phyloP scores from a whole-genome alignment of 1,140 invertebrate genomes.

The Drosophila gunungcola region DNA sequence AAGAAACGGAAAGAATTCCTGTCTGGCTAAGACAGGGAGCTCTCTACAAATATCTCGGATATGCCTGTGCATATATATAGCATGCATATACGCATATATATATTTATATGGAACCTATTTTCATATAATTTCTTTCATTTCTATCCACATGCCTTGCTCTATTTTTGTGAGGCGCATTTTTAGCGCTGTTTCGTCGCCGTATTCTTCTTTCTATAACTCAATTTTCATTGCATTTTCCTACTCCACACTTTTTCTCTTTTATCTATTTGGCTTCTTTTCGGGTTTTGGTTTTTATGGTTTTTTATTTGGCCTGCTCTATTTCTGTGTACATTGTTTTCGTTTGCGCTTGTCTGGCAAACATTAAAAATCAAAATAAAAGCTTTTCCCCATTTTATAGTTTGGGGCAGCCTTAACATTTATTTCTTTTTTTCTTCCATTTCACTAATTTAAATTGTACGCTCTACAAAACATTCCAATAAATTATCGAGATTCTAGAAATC shows the following conservation, averaged over 20 bases:
- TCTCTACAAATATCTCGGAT: slow-evolving; percentile 56
- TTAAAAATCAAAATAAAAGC: slow-evolving; percentile 44
- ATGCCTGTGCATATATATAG: slow-evolving; percentile 42
- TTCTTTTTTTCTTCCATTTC: slow-evolving; percentile 44
- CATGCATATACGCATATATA: slow-evolving; percentile 10
- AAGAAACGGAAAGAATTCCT: slow-evolving; percentile 61
- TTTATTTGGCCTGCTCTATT: slow-evolving; percentile 41
- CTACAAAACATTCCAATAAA: slow-evolving; percentile 65
- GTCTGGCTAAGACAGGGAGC: slow-evolving; percentile 59
- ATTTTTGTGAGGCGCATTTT: slow-evolving; percentile 72
- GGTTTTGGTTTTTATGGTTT: slow-evolving; percentile 35
- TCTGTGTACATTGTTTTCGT: slow-evolving; percentile 42
- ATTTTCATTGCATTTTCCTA: slow-evolving; percentile 60
- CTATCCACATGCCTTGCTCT: slow-evolving; percentile 72
- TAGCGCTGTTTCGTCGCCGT: slow-evolving; percentile 54
- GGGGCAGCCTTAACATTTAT: slow-evolving; percentile 20
- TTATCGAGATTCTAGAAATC: slow-evolving; percentile 40
- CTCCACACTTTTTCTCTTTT: slow-evolving; percentile 20
- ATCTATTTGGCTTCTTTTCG: slow-evolving; percentile 34
- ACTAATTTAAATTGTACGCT: slow-evolving; percentile 75
- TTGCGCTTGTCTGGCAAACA: slow-evolving; percentile 47
- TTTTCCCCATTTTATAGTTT: slow-evolving; percentile 33
- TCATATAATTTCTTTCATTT: slow-evolving; percentile 80
- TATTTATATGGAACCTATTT: slow-evolving; percentile 74
- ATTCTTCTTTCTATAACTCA: slow-evolving; percentile 66